Conservation (phyloP, 2,888 invertebrate species). For the Agrochola macilenta region DNA sequence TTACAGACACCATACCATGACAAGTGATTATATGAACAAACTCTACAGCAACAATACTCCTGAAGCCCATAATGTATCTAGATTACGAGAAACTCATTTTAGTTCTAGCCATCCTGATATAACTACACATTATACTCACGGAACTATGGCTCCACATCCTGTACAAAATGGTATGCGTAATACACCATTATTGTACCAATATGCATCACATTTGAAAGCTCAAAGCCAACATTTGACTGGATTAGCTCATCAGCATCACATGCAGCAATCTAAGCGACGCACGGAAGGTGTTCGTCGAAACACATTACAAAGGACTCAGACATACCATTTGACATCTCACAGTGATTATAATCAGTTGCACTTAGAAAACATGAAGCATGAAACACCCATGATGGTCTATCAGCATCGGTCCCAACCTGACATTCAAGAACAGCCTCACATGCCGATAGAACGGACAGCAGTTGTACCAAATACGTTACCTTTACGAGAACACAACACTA, state of each 20-base stretch:
- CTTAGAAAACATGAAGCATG: slow-evolving; percentile 83
- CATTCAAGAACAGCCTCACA: slow-evolving; percentile 83
- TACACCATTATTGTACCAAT: slow-evolving; percentile 87
- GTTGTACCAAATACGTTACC: slow-evolving; percentile 85
- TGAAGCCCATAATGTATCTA: slow-evolving; percentile 84
- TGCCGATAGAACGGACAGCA: slow-evolving; percentile 79
- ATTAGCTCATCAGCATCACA: slow-evolving; percentile 82
- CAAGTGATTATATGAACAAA: slow-evolving; percentile 87
- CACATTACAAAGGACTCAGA: slow-evolving; percentile 87
- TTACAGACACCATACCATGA: slow-evolving; percentile 86
- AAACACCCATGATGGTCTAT: slow-evolving; percentile 78
- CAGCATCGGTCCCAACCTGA: slow-evolving; percentile 87
- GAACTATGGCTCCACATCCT: slow-evolving; percentile 76
- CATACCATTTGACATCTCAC: slow-evolving; percentile 88
- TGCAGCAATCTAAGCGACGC: slow-evolving; percentile 82
- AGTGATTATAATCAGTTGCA: slow-evolving; percentile 87
- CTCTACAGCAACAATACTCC: slow-evolving; percentile 83
- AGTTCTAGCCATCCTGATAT: slow-evolving; percentile 90
- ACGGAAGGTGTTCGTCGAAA: slow-evolving; percentile 83
- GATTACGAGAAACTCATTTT: slow-evolving; percentile 87
- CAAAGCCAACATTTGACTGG: slow-evolving; percentile 86
- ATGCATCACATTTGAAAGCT: slow-evolving; percentile 88
- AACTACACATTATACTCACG: slow-evolving; percentile 83
- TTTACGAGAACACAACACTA: slow-evolving; percentile 82
- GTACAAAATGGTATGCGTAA: slow-evolving; percentile 81